A percentile compares a stretch with the other conserved stretches of the same genome.
phyloP scores from a whole-genome alignment of 92 coral and sea anemone species.

The Umimayanthus chanpuru region DNA sequence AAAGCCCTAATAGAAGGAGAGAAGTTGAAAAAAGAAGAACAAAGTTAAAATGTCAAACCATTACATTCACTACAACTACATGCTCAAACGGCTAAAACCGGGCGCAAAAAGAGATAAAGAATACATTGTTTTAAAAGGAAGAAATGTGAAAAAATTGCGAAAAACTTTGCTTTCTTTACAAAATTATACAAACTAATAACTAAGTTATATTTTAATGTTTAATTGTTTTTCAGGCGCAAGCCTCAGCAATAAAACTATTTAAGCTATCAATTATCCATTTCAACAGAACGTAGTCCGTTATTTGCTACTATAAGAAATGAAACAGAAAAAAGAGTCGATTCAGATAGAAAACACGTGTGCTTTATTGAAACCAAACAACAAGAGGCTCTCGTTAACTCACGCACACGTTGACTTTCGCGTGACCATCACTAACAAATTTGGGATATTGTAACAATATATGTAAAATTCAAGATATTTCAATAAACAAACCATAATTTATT shows the following conservation, averaged over 20 bases:
- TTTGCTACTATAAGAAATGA: not conserved
- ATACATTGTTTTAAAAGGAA: not conserved
- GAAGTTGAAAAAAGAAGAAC: not conserved
- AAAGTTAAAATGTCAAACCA: not conserved
- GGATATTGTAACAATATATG: not conserved
- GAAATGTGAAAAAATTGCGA: not conserved
- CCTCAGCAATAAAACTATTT: not conserved
- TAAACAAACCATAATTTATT: slow-evolving; percentile 31
- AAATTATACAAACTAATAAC: not conserved
- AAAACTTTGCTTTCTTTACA: not conserved
- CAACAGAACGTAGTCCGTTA: not conserved
- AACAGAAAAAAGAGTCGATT: not conserved
- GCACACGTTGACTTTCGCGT: not conserved
- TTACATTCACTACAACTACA: too few species aligned
- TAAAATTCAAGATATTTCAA: not conserved
- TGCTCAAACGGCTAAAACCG: not conserved
- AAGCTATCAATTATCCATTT: not conserved
- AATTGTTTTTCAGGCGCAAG: not conserved
- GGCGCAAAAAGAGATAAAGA: not conserved
- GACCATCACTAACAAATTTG: not conserved
- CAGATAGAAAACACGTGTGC: not conserved
- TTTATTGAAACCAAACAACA: not conserved
- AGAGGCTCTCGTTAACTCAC: not conserved
- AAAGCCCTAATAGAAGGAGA: not conserved
- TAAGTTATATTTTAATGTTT: not conserved